Percentiles rank a stretch among this genome's conserved stretches.
These are phyloP conservation scores for Diorhabda elongata DNA, from an alignment of 1,140 invertebrate species.

Conservation along the genomic window DNA sequence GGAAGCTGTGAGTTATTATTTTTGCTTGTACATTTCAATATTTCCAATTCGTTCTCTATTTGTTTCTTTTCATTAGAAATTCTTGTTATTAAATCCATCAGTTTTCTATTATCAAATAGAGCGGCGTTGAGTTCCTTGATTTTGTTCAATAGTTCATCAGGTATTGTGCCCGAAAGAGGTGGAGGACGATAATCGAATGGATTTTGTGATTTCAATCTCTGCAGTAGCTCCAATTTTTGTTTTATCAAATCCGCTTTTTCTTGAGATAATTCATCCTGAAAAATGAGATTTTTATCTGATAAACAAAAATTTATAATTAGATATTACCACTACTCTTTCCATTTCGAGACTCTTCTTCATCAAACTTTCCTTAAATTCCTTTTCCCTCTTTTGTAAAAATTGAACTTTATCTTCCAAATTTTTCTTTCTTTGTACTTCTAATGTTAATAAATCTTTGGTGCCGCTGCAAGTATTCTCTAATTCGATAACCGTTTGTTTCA, in stretches of 20 bases:
- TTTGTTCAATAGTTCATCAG: constrained; percentile 50
- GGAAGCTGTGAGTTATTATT: constrained; percentile 19
- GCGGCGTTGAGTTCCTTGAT: constrained; percentile 53
- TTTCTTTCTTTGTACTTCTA: constrained; percentile 52
- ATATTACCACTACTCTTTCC: constrained; percentile 31
- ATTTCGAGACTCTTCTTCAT: constrained; percentile 49
- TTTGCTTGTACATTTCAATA: constrained; percentile 41
- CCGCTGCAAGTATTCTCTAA: constrained; percentile 47
- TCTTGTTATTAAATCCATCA: constrained; percentile 50
- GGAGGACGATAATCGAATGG: constrained; percentile 22
- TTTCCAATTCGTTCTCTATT: constrained; percentile 43
- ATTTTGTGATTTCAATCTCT: constrained; percentile 28
- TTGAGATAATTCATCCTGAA: constrained; percentile 41
- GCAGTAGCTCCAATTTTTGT: constrained; percentile 32
- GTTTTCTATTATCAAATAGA: constrained; percentile 52
- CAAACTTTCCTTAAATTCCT: constrained; percentile 42
- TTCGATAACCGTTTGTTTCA: constrained; percentile 29
- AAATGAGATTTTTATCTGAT: constrained; percentile 4
- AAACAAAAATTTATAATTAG: background rate
- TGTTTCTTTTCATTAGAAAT: constrained; percentile 48
- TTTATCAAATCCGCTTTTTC: constrained; percentile 37
- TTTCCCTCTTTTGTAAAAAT: constrained; percentile 42
- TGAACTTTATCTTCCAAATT: constrained; percentile 50
- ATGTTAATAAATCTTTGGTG: constrained; percentile 54
- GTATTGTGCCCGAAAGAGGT: constrained; percentile 27